These are phyloP conservation scores for Calameuta filiformis DNA, from an alignment of 2,888 invertebrate genomes.

Conservation along the genomic window DNA sequence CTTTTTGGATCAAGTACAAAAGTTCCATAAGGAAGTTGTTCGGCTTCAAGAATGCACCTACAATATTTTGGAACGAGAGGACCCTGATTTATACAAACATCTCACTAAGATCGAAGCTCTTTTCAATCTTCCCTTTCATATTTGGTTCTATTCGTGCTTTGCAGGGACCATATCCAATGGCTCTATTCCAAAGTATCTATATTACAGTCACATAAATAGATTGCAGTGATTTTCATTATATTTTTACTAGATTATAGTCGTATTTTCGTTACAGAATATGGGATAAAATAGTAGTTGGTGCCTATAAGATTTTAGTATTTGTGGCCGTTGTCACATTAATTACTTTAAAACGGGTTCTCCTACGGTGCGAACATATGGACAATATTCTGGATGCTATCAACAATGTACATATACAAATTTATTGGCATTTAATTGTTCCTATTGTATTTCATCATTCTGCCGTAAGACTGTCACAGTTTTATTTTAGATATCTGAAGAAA, in stretches of 20 bases:
- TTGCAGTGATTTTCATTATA: too few relatives aligned
- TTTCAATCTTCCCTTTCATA: slow-evolving; percentile 75
- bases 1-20: slow-evolving; percentile 77
- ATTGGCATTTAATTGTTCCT: too few relatives aligned
- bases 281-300: slow-evolving; percentile 90
- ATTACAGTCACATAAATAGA: slow-evolving; percentile 4
- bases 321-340: slow-evolving; percentile 80
- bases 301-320: slow-evolving; percentile 83
- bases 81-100: slow-evolving; percentile 77
- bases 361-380: slow-evolving; percentile 72
- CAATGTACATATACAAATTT: slow-evolving; percentile 68
- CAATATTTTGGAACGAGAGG: slow-evolving; percentile 81
- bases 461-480: slow-evolving; percentile 21
- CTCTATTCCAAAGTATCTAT: slow-evolving; percentile 78
- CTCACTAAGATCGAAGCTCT: slow-evolving; percentile 75
- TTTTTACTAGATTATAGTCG: too few relatives aligned
- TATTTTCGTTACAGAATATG: slow-evolving; percentile 75
- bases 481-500: slow-evolving; percentile 81
- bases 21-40: slow-evolving; percentile 74
- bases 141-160: slow-evolving; percentile 87
- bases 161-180: slow-evolving; percentile 83
- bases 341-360: slow-evolving; percentile 75
- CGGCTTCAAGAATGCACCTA: slow-evolving; percentile 77
- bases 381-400: slow-evolving; percentile 75
- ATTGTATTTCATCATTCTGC: slow-evolving; percentile 30